Conservation (phyloP, 1,140 invertebrate genomes). For the Druon quercuslanigerum region DNA sequence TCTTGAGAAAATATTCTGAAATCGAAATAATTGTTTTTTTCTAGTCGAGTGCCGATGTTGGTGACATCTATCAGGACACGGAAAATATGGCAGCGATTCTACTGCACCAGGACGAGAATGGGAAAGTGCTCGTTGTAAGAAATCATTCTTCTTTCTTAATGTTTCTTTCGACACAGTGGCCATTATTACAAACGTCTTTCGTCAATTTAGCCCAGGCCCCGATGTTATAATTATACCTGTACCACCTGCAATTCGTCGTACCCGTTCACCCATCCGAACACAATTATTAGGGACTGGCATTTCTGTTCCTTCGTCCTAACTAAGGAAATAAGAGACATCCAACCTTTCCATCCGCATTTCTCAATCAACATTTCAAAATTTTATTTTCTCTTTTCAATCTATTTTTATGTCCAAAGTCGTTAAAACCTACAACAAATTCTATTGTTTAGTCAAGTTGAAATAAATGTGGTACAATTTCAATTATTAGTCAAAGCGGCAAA, state of each 20-base stretch:
- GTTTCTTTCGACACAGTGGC: slow-evolving; percentile 60
- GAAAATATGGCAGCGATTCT: slow-evolving; percentile 89
- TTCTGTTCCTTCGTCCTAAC: slow-evolving; percentile 34
- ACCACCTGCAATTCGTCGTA: slow-evolving; percentile 55
- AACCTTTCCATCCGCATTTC: no score
- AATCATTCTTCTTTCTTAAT: slow-evolving; percentile 67
- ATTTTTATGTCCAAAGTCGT: no score
- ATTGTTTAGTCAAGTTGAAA: no score
- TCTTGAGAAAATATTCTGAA: background rate
- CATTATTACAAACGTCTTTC: slow-evolving; percentile 65
- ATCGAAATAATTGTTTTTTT: slow-evolving; percentile 54
- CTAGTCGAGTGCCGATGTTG: slow-evolving; percentile 82
- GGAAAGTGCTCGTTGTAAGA: slow-evolving; percentile 89
- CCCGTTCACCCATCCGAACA: slow-evolving; percentile 45
- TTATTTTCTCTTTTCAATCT: no score
- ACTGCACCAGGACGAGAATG: slow-evolving; percentile 85
- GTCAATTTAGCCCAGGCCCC: slow-evolving; percentile 52
- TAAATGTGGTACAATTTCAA: no score
- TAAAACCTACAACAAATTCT: no score
- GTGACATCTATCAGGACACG: slow-evolving; percentile 91
- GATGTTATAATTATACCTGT: slow-evolving; percentile 64
- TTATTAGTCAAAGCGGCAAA: no score
- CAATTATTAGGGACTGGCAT: slow-evolving; percentile 47
- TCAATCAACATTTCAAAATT: no score
- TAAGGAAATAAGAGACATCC: background rate